Conservation (phyloP, 2,888 invertebrate species). For the Bugulina stolonifera region DNA sequence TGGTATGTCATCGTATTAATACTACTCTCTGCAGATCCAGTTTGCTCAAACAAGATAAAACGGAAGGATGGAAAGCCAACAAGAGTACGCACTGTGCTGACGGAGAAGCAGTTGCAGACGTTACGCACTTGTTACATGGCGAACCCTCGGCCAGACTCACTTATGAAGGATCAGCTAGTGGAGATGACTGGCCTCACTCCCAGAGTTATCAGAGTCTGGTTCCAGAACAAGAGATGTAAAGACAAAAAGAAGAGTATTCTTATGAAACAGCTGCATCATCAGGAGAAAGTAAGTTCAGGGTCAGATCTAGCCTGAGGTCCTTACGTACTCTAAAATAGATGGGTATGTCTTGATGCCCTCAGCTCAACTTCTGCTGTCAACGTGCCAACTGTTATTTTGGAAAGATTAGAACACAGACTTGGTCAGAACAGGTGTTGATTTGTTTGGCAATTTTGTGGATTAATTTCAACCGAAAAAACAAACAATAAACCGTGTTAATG, state of each 20-base stretch:
- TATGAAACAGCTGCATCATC: conserved; percentile 92
- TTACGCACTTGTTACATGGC: conserved; percentile 94
- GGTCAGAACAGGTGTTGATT: too few relatives aligned
- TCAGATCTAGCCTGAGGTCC: too few relatives aligned
- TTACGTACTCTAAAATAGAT: too few relatives aligned
- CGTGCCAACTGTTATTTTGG: too few relatives aligned
- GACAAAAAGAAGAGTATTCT: conserved; percentile 72
- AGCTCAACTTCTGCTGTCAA: too few relatives aligned
- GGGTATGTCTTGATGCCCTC: too few relatives aligned
- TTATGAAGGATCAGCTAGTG: conserved; percentile 98
- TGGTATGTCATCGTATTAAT: too few relatives aligned
- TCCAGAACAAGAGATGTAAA: conserved; percentile 63
- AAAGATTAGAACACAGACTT: too few relatives aligned
- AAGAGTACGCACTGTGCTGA: conserved; percentile 94
- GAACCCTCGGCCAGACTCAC: conserved; percentile 94
- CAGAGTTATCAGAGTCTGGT: conserved; percentile 97
- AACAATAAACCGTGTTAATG: too few relatives aligned
- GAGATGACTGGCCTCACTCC: conserved; percentile 98
- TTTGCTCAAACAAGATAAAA: neutral
- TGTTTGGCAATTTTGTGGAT: too few relatives aligned
- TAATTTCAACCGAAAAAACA: too few relatives aligned
- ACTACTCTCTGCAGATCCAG: neutral
- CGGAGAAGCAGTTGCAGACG: conserved; percentile 96
- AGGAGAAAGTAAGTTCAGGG: conserved; percentile 66
- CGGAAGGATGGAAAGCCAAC: conserved; percentile 68